Evolutionary conservation across 92 coral and sea anemone genomes (phyloP), one percentile per base, ranked within the genome.

Genomic region (Epizoanthus rinbou): DNA sequence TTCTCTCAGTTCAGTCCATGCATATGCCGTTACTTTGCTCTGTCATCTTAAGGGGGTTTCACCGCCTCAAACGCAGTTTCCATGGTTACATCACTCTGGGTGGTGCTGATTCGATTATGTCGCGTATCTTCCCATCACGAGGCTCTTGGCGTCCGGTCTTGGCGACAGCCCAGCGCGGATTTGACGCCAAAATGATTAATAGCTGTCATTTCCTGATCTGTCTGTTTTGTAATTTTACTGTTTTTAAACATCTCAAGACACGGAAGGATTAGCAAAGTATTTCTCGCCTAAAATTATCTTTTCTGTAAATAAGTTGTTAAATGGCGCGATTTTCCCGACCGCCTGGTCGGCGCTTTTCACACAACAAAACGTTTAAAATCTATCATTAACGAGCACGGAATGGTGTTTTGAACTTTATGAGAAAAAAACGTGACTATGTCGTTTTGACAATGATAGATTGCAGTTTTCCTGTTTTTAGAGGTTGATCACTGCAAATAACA

Each of bases 161-260:
- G 82, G 82, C 69, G 82, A 62, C 82, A 62, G 47, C 57, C 62
- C 57, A 78, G 50, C 82, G 43, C 63, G 57, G 57, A 28, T 78
- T 78, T 78, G 82, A 78, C 82, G 71, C 71, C 73, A 35, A 41
- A 60, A 53, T 53, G 82, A 85, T 76, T 69, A 84, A 72, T 88
- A 37, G 70, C 66, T 68, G 81, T 86, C 76, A 88, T 79, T 70
- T 79, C 85, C 91, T 84, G 70, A 85, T 85, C 91, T 67, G 7
- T 73, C 82, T 84, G 72, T 60, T 71, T 37, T 88, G 80, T 83
- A 50, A 76, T 83, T 81, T 82, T 56, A 33, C 35, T 75, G 81
- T 23, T 16, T 75, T 45, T 14, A 39, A 58, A 47, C 59, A 39
- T 78, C 82, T 60, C 82, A 60, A 60, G 82, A 22, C 43, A 31